Conservation (phyloP, 2,797 vertebrate species). For the Micrastur ruficollis region DNA sequence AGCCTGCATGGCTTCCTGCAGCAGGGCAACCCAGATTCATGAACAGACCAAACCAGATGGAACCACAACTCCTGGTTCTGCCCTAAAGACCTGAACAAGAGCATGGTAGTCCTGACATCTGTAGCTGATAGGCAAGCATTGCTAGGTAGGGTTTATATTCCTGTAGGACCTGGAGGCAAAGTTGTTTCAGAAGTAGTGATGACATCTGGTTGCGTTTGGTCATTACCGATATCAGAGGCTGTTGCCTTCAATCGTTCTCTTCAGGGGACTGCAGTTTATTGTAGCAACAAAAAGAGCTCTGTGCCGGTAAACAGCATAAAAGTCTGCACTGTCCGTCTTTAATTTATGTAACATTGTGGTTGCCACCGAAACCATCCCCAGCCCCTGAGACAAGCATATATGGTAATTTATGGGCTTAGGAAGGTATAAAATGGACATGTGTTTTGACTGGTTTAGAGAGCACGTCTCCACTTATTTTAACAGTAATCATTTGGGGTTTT, state of each 20-base stretch:
- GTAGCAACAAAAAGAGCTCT: not conserved
- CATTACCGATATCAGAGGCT: not conserved
- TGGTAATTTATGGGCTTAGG: not conserved
- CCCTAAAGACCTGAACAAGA: not conserved
- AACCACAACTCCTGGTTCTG: not conserved
- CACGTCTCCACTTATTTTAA: not conserved
- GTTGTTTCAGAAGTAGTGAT: not conserved
- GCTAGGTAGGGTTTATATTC: not conserved
- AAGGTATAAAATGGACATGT: not conserved
- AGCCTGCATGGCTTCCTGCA: not conserved
- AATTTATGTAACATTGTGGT: not conserved
- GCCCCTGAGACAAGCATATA: not conserved
- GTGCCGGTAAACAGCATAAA: not conserved
- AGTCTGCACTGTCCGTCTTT: not conserved
- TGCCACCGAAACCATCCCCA: not conserved
- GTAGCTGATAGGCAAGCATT: not conserved
- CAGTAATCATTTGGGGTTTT: not conserved
- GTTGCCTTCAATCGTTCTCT: not conserved
- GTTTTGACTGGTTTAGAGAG: not conserved
- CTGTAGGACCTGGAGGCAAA: not conserved
- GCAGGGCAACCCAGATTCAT: not conserved
- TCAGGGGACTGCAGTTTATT: not conserved
- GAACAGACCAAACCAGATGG: not conserved
- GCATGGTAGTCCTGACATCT: not conserved
- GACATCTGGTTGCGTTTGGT: not conserved